Conservation (phyloP, 2,888 invertebrate genomes). For the Abrostola triplasia region DNA sequence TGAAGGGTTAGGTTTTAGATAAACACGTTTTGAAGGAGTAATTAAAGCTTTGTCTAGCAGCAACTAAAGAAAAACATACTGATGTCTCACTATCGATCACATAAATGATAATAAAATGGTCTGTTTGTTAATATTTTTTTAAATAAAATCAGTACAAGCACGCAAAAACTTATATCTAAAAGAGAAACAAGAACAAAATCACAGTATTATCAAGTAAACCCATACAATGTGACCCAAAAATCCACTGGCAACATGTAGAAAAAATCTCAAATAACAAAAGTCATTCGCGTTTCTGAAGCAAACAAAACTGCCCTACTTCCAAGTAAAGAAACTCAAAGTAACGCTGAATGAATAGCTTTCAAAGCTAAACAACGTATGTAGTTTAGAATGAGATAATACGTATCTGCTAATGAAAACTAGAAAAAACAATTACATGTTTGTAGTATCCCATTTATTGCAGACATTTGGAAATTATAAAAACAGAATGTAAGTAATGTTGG, state of each 20-base stretch:
- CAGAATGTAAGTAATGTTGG: too few species aligned
- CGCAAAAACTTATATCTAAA: too few species aligned
- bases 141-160: too few species aligned
- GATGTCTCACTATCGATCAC: too few species aligned
- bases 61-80: too few species aligned
- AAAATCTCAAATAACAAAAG: slow-evolving; percentile 46
- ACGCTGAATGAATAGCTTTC: slow-evolving; percentile 45
- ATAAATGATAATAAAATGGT: too few species aligned
- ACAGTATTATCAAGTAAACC: background rate
- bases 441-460: background rate
- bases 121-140: too few species aligned
- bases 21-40: too few species aligned
- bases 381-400: slow-evolving; percentile 11
- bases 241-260: slow-evolving; percentile 41
- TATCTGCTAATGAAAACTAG: slow-evolving; percentile 30
- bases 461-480: too few species aligned
- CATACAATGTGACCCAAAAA: slow-evolving; percentile 48
- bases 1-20: too few species aligned
- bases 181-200: background rate
- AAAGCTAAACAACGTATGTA: slow-evolving; percentile 41
- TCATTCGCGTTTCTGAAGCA: slow-evolving; percentile 48
- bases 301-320: slow-evolving; percentile 55
- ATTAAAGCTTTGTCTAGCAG: too few species aligned
- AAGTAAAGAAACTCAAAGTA: slow-evolving; percentile 32
- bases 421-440: slow-evolving; percentile 8